Conservation (phyloP, 2,797 vertebrate genomes). For the Enteromius thamalakanensis region DNA sequence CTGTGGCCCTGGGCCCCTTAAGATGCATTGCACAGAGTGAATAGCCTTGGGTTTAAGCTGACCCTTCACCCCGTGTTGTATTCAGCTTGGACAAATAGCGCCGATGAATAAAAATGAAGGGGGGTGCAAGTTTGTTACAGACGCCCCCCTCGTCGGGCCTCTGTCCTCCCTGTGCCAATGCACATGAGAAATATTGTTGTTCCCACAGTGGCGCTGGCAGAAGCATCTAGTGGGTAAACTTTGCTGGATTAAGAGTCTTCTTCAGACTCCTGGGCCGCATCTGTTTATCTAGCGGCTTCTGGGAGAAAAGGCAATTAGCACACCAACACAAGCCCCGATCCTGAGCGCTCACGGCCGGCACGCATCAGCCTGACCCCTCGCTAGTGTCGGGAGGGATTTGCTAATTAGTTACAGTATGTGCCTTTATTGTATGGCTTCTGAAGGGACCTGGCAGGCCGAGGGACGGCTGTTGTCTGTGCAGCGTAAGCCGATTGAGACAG, state of each 20-base stretch:
- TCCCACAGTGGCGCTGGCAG: conserved; percentile 34
- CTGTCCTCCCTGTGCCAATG: conserved; percentile 1
- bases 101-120: conserved; percentile 52
- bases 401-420: conserved; percentile 58
- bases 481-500: neutral
- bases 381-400: conserved; percentile 34
- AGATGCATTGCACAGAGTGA: conserved; percentile 41
- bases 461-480: neutral
- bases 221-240: conserved; percentile 49
- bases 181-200: conserved; percentile 44
- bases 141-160: conserved; percentile 34
- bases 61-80: conserved; percentile 49
- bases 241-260: conserved; percentile 42
- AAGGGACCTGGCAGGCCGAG: neutral
- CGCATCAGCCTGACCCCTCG: conserved; percentile 14
- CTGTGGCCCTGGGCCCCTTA: conserved; percentile 16
- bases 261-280: conserved; percentile 11
- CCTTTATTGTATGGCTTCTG: conserved; percentile 52
- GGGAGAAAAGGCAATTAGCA: conserved; percentile 60
- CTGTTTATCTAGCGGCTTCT: conserved; percentile 56
- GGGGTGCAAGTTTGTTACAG: conserved; percentile 32
- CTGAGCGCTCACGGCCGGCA: neutral
- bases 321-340: conserved; percentile 47
- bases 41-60: conserved; percentile 42
- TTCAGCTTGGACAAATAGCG: conserved; percentile 46